Conservation (phyloP, 92 coral and sea anemone species). For the Palythoa grandis region DNA sequence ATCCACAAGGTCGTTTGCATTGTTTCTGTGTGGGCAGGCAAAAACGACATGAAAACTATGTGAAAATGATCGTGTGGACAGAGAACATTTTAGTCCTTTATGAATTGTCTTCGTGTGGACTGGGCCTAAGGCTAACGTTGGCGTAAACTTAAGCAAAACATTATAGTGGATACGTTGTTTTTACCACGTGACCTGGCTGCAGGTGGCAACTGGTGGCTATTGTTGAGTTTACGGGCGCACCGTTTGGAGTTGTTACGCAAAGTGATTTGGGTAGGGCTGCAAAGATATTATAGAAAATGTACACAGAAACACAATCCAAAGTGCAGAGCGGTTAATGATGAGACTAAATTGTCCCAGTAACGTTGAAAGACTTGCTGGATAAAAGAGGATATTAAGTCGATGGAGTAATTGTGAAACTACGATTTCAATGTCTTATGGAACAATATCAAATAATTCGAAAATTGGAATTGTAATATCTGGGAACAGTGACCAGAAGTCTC, state of each 20-base stretch:
- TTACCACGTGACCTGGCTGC: constrained; percentile 30
- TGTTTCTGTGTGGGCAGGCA: too few species aligned
- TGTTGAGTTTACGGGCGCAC: not conserved
- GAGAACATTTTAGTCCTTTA: too few species aligned
- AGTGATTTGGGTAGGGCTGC: constrained; percentile 21
- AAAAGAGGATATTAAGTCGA: not conserved
- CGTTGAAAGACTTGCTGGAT: not conserved
- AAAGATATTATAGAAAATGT: not conserved
- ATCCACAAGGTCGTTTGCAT: too few species aligned
- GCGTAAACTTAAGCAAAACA: too few species aligned
- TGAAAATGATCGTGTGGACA: not conserved
- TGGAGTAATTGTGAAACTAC: not conserved
- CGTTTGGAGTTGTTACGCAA: constrained; percentile 32
- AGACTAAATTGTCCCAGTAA: not conserved
- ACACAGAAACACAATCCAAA: not conserved
- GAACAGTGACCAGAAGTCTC: not conserved
- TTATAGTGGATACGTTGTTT: too few species aligned
- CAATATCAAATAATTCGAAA: not conserved
- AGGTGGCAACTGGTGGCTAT: constrained; percentile 41
- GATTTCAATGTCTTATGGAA: not conserved
- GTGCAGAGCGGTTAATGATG: not conserved
- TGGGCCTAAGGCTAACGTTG: too few species aligned
- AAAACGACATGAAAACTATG: too few species aligned
- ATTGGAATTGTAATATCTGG: not conserved
- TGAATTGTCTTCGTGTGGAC: too few species aligned